These are phyloP conservation scores for Spizaetus ornatus DNA, from an alignment of 2,113 vertebrate genomes.

Conservation along the genomic window DNA sequence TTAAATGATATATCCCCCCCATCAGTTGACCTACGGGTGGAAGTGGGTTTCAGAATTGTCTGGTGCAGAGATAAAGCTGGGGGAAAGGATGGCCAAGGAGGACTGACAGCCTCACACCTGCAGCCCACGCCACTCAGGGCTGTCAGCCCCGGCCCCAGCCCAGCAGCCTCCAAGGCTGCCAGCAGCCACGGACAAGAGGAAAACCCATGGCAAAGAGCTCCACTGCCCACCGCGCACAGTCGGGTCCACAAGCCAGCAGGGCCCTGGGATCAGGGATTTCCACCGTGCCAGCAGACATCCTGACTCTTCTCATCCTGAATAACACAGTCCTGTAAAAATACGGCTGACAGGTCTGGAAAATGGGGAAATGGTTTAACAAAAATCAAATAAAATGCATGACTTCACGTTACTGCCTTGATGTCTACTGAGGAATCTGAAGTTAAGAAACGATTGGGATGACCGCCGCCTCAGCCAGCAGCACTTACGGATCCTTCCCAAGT, in stretches of 20 bases:
- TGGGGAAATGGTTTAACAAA: background rate
- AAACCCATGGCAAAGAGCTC: background rate
- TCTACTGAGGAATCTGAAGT: background rate
- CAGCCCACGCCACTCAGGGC: background rate
- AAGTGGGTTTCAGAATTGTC: background rate
- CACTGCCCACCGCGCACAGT: rapidly evolving
- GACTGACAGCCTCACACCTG: background rate
- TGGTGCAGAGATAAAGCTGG: background rate
- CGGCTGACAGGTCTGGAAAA: background rate
- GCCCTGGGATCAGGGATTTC: background rate
- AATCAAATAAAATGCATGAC: background rate
- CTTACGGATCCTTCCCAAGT: background rate
- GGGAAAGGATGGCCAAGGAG: background rate
- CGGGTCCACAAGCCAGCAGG: background rate
- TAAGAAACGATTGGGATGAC: background rate
- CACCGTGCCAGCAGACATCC: background rate
- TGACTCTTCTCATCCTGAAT: background rate
- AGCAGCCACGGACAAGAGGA: background rate
- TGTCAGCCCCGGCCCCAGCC: background rate
- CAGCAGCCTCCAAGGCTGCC: background rate
- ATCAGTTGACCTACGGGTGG: background rate
- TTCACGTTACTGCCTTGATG: background rate
- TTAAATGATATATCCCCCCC: too few species aligned
- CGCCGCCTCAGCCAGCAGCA: background rate
- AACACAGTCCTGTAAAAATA: background rate